A percentile compares a stretch with the other conserved stretches of the same genome.
phyloP scores from a whole-genome alignment of 2,888 invertebrate species.

The Bellardia pandia region DNA sequence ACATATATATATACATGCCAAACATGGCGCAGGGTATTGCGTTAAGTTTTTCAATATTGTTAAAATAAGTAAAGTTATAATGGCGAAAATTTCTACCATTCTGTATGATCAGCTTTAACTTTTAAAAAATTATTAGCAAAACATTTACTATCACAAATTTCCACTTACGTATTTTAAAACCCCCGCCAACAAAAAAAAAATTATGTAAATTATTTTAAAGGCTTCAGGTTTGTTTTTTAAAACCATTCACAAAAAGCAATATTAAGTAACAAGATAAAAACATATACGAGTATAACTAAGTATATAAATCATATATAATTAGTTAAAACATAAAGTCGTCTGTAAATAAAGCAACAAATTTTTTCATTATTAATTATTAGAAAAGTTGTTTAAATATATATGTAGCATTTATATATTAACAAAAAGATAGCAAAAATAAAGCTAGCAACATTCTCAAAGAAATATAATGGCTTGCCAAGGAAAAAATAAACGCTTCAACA shows the following conservation, averaged over 20 bases:
- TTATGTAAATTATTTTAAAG: constrained; percentile 46
- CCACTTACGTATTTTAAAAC: constrained; percentile 70
- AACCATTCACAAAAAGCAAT: constrained; percentile 83
- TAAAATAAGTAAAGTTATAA: no score
- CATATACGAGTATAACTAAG: constrained; percentile 28
- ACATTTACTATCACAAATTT: constrained; percentile 23
- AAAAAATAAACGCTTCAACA: constrained; percentile 72
- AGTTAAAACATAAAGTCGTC: background rate
- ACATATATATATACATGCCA: no score
- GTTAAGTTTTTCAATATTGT: no score
- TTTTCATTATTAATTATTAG: constrained; percentile 33
- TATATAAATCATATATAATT: constrained; percentile 3
- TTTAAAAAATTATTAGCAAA: no score
- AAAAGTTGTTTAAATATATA: constrained; percentile 58
- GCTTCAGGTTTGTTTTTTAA: constrained; percentile 75
- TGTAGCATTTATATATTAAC: constrained; percentile 48
- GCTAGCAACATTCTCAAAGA: constrained; percentile 52
- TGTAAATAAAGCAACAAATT: constrained; percentile 48
- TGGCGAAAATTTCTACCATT: no score
- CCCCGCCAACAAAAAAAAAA: background rate
- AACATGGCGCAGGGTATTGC: no score
- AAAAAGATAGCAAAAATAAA: constrained; percentile 46
- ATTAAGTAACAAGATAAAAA: constrained; percentile 73
- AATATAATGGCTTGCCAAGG: constrained; percentile 68
- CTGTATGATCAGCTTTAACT: no score